Evolutionary conservation across 92 coral and sea anemone species (phyloP), one percentile per base, ranked within the genome.

Genomic region (Palythoa grandis): DNA sequence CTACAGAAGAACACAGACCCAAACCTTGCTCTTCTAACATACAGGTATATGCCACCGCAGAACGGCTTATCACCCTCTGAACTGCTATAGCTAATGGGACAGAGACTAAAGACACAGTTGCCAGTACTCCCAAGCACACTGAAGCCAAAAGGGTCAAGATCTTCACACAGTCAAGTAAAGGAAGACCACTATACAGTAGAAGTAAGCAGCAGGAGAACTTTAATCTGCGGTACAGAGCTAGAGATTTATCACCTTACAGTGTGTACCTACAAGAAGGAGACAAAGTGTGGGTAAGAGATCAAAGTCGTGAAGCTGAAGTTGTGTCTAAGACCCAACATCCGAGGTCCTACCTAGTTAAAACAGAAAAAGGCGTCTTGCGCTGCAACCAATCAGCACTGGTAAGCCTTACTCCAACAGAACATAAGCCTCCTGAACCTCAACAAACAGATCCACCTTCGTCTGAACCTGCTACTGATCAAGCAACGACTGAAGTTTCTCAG

Each of bases 21-120:
- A 13, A 13, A 57, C 4, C 63, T 57, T 57, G n/a, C 17, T 57
- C 63, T 65, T 12, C 86, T 82, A 3, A 67, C 83, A 24, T 61
- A 78, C 83, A 37, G 83, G 3, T 78, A 70, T 9, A 52, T 57
- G 4, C 77, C 77, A 22, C 77, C 40, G 11, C n/a, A 40, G 40
- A 82, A 82, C 63, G 86, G 86, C 3, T 52, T 82, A 48, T 61
- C 86, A 65, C 86, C 75, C 8, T 61, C 35, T 37, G 75, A 82
- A 38, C 29, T 82, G 2, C 74, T n/a, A n/a, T n/a, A n/a, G n/a
- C n/a, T 82, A 29, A 82, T 82, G 86, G 54, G 57, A 47, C 37
- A 14, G 0, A 60, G 29, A 61, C 85, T 79, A 7, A 57, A 72
- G 43, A 79, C 43, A 1, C 58, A 50, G 63, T 72, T 82, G 19